phyloP scores from a whole-genome alignment of 2,888 invertebrate genomes.

The Andrena chrysosceles region DNA sequence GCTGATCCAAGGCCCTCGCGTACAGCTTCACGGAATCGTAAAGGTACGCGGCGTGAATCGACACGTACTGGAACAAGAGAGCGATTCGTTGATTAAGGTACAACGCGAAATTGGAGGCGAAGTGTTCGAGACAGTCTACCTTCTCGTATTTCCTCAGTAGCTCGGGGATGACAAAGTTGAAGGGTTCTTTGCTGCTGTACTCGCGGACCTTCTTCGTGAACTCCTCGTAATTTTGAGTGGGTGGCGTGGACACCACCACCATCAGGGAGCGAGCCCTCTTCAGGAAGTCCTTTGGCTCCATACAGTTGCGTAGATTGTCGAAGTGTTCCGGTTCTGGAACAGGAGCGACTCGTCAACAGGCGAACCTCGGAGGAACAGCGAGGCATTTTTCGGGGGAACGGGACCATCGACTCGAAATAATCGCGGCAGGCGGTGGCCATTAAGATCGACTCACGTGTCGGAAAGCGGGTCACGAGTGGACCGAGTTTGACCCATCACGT shows the following conservation, averaged over 20 bases:
- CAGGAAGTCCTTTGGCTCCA: slow-evolving; percentile 88
- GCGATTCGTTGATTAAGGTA: slow-evolving; percentile 3
- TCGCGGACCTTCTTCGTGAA: slow-evolving; percentile 93
- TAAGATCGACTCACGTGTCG: slow-evolving; percentile 42
- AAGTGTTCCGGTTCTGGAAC: slow-evolving; percentile 86
- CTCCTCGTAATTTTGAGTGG: slow-evolving; percentile 89
- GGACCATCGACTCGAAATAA: background rate
- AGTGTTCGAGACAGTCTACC: slow-evolving; percentile 68
- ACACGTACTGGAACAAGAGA: slow-evolving; percentile 89
- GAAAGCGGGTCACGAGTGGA: slow-evolving; percentile 46
- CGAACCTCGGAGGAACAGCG: background rate
- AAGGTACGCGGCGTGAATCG: slow-evolving; percentile 96
- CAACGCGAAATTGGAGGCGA: background rate
- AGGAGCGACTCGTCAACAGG: slow-evolving; percentile 5
- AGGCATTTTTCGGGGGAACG: background rate
- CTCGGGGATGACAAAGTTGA: slow-evolving; percentile 90
- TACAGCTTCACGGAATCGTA: slow-evolving; percentile 98
- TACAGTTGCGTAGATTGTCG: slow-evolving; percentile 87
- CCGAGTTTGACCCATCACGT: slow-evolving; percentile 30
- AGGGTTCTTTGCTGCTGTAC: slow-evolving; percentile 93
- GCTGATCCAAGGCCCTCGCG: slow-evolving; percentile 92
- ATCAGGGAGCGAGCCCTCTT: slow-evolving; percentile 93
- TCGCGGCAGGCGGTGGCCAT: slow-evolving; percentile 15
- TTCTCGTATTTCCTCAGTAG: slow-evolving; percentile 85
- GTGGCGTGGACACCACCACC: slow-evolving; percentile 95